Percentiles rank a stretch among this genome's conserved stretches.
Conservation (phyloP, 30 jellyfish, hydroid and myxozoan species). For the Turritopsis dohrnii region DNA sequence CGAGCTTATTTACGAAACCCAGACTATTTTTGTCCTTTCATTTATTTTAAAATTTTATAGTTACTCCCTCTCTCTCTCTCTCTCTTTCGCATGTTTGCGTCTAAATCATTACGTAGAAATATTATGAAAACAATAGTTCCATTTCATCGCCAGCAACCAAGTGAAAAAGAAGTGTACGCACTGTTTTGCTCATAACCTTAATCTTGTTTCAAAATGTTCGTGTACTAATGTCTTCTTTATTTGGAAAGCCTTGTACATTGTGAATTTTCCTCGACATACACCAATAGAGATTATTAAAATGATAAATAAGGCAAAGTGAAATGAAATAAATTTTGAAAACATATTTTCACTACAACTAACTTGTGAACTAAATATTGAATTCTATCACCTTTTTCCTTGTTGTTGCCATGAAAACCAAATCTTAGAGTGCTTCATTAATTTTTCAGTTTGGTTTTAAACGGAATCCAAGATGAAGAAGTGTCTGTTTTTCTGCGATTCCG, state of each 20-base stretch:
- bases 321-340: background rate
- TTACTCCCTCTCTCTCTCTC: too few relatives aligned
- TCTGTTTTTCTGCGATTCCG: background rate
- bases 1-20: background rate
- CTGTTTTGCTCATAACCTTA: background rate
- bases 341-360: background rate
- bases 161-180: background rate
- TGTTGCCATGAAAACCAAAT: background rate
- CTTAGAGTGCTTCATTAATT: background rate
- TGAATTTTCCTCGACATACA: background rate
- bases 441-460: background rate
- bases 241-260: background rate
- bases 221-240: background rate
- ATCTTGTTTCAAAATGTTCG: background rate
- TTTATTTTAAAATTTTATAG: too few relatives aligned
- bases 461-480: background rate
- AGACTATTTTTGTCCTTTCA: too few relatives aligned
- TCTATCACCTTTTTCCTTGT: background rate
- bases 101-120: too few relatives aligned
- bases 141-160: background rate
- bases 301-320: background rate
- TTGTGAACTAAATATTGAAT: background rate
- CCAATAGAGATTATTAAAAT: background rate
- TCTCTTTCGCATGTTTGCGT: too few relatives aligned
- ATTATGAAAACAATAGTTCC: too few relatives aligned